Conservation (phyloP, 2,797 vertebrate genomes). For the Epinephelus awoara region DNA sequence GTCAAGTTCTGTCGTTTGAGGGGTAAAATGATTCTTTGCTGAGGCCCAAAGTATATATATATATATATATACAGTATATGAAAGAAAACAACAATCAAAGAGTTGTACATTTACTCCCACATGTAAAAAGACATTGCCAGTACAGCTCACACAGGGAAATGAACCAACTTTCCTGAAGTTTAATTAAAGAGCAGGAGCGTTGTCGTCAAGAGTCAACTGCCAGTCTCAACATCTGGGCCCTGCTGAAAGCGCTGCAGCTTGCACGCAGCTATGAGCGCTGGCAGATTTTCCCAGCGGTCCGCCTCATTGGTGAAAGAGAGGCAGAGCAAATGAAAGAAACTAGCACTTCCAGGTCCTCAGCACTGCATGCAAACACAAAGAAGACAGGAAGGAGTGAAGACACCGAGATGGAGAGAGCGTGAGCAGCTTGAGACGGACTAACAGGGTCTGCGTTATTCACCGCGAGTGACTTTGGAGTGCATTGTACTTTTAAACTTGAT, state of each 20-base stretch:
- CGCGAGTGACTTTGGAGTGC: constrained; percentile 75
- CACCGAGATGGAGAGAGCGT: constrained; percentile 34
- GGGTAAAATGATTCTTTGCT: constrained; percentile 39
- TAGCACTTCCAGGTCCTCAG: constrained; percentile 32
- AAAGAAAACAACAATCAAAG: constrained; percentile 46
- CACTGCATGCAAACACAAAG: constrained; percentile 45
- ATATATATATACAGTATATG: too few species aligned
- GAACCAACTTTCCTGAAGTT: constrained; percentile 75
- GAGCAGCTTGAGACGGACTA: constrained; percentile 52
- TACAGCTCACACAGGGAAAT: constrained; percentile 52
- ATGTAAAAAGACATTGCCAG: constrained; percentile 32
- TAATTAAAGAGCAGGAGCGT: constrained; percentile 77
- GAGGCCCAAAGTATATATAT: constrained; percentile 20
- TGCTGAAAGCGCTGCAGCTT: constrained; percentile 56
- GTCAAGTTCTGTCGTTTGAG: constrained; percentile 40
- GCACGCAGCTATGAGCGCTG: constrained; percentile 56
- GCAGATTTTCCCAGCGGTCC: constrained; percentile 67
- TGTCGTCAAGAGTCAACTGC: constrained; percentile 68
- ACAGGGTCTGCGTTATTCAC: constrained; percentile 76
- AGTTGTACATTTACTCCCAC: constrained; percentile 45
- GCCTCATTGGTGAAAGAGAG: constrained; percentile 61
- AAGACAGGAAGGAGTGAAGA: constrained; percentile 46
- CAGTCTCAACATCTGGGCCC: constrained; percentile 80
- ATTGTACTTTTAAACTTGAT: constrained; percentile 83
- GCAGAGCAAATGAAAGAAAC: constrained; percentile 57